phyloP scores from a whole-genome alignment of 2,113 vertebrate genomes.

The Macquaria australasica region DNA sequence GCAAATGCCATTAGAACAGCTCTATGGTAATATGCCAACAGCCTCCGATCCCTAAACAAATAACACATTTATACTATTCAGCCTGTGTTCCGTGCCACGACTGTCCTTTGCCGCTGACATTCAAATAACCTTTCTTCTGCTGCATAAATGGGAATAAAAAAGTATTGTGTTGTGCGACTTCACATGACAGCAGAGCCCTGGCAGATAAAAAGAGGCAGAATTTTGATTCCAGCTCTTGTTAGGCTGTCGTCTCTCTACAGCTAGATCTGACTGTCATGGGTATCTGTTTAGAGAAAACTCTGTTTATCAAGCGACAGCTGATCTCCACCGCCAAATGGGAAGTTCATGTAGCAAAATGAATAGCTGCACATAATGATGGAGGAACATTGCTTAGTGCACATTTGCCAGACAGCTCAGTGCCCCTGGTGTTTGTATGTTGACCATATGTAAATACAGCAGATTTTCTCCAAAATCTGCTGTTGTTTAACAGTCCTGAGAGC shows the following conservation, averaged over 20 bases:
- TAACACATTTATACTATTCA: conserved; percentile 77
- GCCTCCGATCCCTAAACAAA: conserved; percentile 77
- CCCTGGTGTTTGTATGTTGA: conserved; percentile 27
- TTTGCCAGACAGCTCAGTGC: conserved; percentile 37
- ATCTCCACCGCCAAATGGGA: conserved; percentile 68
- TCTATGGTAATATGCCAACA: conserved; percentile 69
- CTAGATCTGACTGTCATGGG: conserved; percentile 67
- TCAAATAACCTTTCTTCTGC: conserved; percentile 83
- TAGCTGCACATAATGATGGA: conserved; percentile 44
- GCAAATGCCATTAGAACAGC: conserved; percentile 65
- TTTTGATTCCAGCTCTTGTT: conserved; percentile 74
- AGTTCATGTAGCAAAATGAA: conserved; percentile 60
- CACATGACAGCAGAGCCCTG: conserved; percentile 65
- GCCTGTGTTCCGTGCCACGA: conserved; percentile 64
- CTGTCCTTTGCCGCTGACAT: conserved; percentile 83
- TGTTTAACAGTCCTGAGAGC: conserved; percentile 19
- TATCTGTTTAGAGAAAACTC: conserved; percentile 68
- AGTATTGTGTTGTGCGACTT: conserved; percentile 68
- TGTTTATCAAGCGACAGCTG: conserved; percentile 74
- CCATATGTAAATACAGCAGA: conserved; percentile 15
- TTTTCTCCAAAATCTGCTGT: conserved; percentile 33
- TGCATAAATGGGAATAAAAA: conserved; percentile 78
- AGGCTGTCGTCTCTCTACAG: conserved; percentile 64
- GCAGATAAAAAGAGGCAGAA: conserved; percentile 71
- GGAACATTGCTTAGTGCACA: conserved; percentile 22